These are phyloP conservation scores for Berghia stephanieae DNA, from an alignment of 1,140 invertebrate genomes.

Conservation along the genomic window DNA sequence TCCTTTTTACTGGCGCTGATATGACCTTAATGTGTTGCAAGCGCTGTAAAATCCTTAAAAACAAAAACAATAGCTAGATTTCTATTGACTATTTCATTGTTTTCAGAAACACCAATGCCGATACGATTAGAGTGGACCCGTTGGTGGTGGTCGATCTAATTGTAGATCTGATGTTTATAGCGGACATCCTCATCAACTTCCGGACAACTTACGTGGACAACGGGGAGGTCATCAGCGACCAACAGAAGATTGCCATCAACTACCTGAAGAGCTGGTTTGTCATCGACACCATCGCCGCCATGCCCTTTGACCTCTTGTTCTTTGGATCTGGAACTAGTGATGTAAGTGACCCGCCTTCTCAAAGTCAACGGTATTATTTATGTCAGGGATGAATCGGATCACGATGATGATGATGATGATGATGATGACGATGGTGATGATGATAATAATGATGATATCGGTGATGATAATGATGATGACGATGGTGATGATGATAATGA, in stretches of 20 bases:
- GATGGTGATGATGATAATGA: conserved; percentile 4
- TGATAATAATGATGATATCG: background rate
- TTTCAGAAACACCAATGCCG: conserved; percentile 52
- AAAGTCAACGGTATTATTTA: background rate
- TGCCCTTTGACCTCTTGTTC: conserved; percentile 66
- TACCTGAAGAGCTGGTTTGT: conserved; percentile 68
- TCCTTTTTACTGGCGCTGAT: too few relatives aligned
- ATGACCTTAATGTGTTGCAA: background rate
- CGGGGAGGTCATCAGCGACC: conserved; percentile 65
- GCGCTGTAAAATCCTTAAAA: too few relatives aligned
- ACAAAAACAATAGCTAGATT: too few relatives aligned
- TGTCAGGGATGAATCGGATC: background rate
- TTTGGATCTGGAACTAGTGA: conserved; percentile 67
- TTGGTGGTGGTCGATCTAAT: conserved; percentile 65
- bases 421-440: conserved; percentile 2
- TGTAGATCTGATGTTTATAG: conserved; percentile 67
- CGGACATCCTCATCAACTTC: conserved; percentile 68
- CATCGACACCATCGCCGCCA: conserved; percentile 65
- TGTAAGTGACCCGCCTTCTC: conserved; percentile 49
- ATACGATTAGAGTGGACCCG: conserved; percentile 52
- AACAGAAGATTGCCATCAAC: conserved; percentile 64
- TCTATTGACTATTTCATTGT: background rate
- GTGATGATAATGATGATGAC: conserved; percentile 1
- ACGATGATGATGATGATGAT: conserved; percentile 3
- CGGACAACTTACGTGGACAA: conserved; percentile 66